Evolutionary conservation across 2,888 invertebrate genomes (phyloP).

Genomic region (Chironomus riparius): DNA sequence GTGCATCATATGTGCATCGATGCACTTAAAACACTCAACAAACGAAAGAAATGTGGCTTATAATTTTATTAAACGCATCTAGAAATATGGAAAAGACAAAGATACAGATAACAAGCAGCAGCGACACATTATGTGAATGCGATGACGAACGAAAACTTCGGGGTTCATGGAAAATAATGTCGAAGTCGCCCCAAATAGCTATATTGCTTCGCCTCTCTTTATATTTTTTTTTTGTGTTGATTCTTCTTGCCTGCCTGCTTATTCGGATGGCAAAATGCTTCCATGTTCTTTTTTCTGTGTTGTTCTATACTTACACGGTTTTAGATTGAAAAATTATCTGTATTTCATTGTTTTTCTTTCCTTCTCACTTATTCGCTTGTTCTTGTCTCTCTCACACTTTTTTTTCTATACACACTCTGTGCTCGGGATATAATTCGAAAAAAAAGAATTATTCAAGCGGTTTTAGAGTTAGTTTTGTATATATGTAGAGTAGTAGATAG

Average conservation of each 20-base stretch:
- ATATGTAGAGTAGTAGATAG: too few relatives aligned
- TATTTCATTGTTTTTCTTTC: slow-evolving; percentile 16
- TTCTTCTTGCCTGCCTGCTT: slow-evolving; percentile 11
- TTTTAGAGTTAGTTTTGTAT: too few relatives aligned
- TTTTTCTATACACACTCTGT: too few relatives aligned
- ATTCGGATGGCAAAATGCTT: slow-evolving; percentile 25
- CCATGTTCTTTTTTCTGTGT: slow-evolving; percentile 23
- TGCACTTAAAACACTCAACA: background rate
- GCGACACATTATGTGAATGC: background rate
- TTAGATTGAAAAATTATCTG: slow-evolving; percentile 18
- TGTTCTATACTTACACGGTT: slow-evolving; percentile 21
- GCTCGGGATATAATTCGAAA: too few relatives aligned
- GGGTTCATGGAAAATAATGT: background rate
- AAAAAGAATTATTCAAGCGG: too few relatives aligned
- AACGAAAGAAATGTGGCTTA: background rate
- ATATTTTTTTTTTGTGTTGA: background rate
- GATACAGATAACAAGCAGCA: background rate
- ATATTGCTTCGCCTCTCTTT: background rate
- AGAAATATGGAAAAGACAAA: background rate
- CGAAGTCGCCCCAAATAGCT: background rate
- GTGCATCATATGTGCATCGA: background rate
- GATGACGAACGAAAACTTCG: background rate
- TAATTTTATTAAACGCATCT: background rate
- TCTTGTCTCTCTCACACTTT: too few relatives aligned
- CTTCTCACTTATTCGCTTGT: background rate